These are phyloP conservation scores for Leptinotarsa texana DNA, from an alignment of 1,140 invertebrate genomes.

Conservation along the genomic window DNA sequence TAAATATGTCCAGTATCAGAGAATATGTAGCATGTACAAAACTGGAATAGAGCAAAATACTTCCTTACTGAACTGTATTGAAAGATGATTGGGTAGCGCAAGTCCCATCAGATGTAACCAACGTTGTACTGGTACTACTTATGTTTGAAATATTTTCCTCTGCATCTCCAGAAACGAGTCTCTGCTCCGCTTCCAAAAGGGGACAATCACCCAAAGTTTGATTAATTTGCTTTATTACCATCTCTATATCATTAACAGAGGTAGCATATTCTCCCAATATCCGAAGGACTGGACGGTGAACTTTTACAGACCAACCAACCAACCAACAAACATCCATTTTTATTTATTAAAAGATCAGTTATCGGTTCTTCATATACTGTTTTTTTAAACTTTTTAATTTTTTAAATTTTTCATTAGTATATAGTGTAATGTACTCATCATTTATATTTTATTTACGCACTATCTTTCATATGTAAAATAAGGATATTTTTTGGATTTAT, in stretches of 20 bases:
- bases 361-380: too few species aligned
- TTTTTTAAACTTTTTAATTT: too few species aligned
- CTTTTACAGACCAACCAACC: slow-evolving; percentile 65
- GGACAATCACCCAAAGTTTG: slow-evolving; percentile 84
- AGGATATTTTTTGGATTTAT: too few species aligned
- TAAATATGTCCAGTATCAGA: too few species aligned
- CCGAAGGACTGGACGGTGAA: slow-evolving; percentile 96
- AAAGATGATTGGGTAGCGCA: slow-evolving; percentile 98
- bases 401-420: too few species aligned
- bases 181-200: slow-evolving; percentile 87
- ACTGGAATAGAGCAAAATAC: neutral
- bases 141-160: slow-evolving; percentile 52
- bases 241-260: slow-evolving; percentile 74
- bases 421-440: too few species aligned
- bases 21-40: too few species aligned
- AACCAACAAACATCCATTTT: too few species aligned
- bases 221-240: slow-evolving; percentile 77
- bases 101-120: slow-evolving; percentile 97
- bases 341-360: too few species aligned
- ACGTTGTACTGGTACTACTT: slow-evolving; percentile 56
- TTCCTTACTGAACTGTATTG: slow-evolving; percentile 71
- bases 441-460: too few species aligned
- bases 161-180: slow-evolving; percentile 69
- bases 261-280: slow-evolving; percentile 95
- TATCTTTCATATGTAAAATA: too few species aligned